Conservation (phyloP, 2,113 vertebrate species). For the Oriolus oriolus region DNA sequence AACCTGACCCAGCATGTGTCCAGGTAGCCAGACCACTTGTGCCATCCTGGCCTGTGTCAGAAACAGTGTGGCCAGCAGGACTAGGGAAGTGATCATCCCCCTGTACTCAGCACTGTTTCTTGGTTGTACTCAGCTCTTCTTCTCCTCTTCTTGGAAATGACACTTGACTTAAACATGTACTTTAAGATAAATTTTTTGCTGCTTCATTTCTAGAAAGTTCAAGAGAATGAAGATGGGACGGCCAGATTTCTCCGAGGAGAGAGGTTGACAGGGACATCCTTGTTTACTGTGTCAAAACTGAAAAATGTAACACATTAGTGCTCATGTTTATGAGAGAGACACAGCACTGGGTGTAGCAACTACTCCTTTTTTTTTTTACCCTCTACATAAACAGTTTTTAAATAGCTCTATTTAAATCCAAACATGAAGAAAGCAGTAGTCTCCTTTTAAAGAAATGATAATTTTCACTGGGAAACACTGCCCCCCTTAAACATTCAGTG, state of each 20-base stretch:
- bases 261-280: neutral
- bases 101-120: neutral
- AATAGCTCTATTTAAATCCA: slow-evolving; percentile 23
- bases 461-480: neutral
- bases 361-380: neutral
- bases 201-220: neutral
- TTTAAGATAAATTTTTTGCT: neutral
- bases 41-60: neutral
- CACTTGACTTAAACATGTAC: neutral
- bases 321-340: neutral
- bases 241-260: neutral
- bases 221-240: neutral
- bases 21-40: neutral
- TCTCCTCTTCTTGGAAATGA: neutral
- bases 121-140: neutral
- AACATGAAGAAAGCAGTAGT: neutral
- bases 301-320: neutral
- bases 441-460: neutral
- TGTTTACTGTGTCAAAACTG: slow-evolving; percentile 33
- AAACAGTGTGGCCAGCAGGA: neutral
- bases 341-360: neutral
- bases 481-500: neutral
- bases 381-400: slow-evolving; percentile 3
- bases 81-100: neutral
- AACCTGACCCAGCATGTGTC: neutral